Base-by-base conservation (phyloP, 2,888 invertebrate genomes). In the Andrena flavipes region DNA sequence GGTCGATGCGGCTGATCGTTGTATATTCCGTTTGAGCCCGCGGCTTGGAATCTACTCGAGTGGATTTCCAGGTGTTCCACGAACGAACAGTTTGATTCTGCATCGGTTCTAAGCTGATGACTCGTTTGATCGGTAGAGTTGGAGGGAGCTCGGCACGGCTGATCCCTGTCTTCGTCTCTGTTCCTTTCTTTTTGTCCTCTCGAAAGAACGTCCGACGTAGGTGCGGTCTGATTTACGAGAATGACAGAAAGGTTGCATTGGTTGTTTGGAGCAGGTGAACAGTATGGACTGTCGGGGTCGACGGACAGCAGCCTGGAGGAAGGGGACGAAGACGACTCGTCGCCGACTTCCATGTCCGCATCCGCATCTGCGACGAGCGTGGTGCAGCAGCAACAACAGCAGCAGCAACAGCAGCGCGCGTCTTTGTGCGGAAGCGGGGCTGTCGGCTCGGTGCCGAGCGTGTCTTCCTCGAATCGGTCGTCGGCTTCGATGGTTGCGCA, bases 401-500 rank as follows among this genome's bases (percentile, higher is more conserved):
- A 26, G n/a, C 48, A 64, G 7, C 23, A 26, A 0, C 62, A 84
- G 20, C 79, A 86, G 86, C 88, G 89, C 59, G 86, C 90, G 33
- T 88, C 89, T 67, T 86, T 91, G 74, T 92, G 93, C 87, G 91
- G 91, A 30, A 89, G 84, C 80, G 89, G 91, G 48, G 90, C 90
- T 33, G 89, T 91, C 73, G 93, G 92, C 87, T 93, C 94, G 89
- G 93, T 91, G 84, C 72, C 89, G 63, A 86, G 86, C 76, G 94
- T 93, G 91, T 94, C 93, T 87, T 93, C 92, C 90, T 93, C 94
- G 30, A 69, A 89, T 92, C 92, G 92, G 80, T 92, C 91, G 90
- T 90, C 91, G 13, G 33, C 71, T 7, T 70, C 82, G 59, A 29
- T 64, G 26, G 23, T 90, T n/a, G 80, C 90, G 73, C 90, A 88